Conservation (phyloP, 2,113 vertebrate genomes). For the Notiomystis cincta region DNA sequence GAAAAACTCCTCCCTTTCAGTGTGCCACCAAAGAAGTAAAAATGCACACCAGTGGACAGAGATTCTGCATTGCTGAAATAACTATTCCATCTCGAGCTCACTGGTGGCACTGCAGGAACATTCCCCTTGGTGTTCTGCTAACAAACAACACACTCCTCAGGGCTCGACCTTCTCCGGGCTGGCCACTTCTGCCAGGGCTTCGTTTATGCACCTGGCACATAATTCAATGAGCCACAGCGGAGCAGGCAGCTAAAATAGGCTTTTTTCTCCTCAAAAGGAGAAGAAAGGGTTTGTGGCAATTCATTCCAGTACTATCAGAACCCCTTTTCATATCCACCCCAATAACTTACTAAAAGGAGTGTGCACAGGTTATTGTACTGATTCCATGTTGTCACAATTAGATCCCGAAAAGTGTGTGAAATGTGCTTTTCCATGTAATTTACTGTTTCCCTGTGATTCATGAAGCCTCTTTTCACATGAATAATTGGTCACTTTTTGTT, state of each 20-base stretch:
- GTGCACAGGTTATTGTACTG: background rate
- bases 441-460: constrained; percentile 14
- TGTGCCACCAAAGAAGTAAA: background rate
- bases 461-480: constrained; percentile 18
- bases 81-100: background rate
- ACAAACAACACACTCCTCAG: constrained; percentile 48
- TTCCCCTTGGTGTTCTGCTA: background rate
- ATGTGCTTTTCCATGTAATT: constrained; percentile 21
- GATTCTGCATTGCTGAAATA: background rate
- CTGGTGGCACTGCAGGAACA: background rate
- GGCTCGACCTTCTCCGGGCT: background rate
- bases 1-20: background rate
- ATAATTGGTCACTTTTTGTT: constrained; percentile 53
- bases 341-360: background rate
- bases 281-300: background rate
- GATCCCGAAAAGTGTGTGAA: background rate
- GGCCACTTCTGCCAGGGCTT: constrained; percentile 47
- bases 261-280: constrained; percentile 35
- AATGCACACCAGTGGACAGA: background rate
- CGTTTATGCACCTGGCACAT: constrained; percentile 32
- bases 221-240: constrained; percentile 12
- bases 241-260: background rate
- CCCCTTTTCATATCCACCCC: background rate
- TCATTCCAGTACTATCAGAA: background rate
- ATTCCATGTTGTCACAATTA: background rate